phyloP scores from a whole-genome alignment of 2,888 invertebrate species.

The Trachelus troglodyta region DNA sequence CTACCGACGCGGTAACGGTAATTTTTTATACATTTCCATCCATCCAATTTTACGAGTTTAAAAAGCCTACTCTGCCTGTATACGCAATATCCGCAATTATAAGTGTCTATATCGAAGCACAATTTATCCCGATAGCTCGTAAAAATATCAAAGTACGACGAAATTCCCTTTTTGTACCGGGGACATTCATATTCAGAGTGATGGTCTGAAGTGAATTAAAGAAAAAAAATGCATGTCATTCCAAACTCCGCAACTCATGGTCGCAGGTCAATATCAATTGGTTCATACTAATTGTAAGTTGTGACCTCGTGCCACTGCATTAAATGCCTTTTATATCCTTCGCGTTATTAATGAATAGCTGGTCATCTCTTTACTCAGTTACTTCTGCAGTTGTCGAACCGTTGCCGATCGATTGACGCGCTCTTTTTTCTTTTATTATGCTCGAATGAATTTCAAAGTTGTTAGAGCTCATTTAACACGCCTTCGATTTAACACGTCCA shows the following conservation, averaged over 20 bases:
- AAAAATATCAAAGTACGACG: too few relatives aligned
- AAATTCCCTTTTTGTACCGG: too few relatives aligned
- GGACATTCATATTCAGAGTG: too few relatives aligned
- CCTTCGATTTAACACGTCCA: neutral
- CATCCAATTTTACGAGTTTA: neutral
- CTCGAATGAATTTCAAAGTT: neutral
- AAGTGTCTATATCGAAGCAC: too few relatives aligned
- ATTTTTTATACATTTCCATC: neutral
- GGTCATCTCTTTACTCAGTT: neutral
- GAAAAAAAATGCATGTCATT: too few relatives aligned
- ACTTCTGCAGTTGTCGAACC: neutral
- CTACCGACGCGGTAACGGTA: neutral
- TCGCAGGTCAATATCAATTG: too few relatives aligned
- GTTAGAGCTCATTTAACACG: neutral
- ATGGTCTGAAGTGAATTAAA: too few relatives aligned
- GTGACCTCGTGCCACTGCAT: neutral
- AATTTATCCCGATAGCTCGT: too few relatives aligned
- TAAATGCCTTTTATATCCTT: neutral
- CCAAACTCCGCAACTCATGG: too few relatives aligned
- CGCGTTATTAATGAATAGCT: neutral
- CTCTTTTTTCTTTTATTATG: neutral
- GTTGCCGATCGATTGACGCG: neutral
- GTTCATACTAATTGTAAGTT: too few relatives aligned
- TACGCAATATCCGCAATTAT: too few relatives aligned
- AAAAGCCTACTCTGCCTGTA: too few relatives aligned